Conservation (phyloP, 1,140 invertebrate genomes). For the Drosophila murphyi region DNA sequence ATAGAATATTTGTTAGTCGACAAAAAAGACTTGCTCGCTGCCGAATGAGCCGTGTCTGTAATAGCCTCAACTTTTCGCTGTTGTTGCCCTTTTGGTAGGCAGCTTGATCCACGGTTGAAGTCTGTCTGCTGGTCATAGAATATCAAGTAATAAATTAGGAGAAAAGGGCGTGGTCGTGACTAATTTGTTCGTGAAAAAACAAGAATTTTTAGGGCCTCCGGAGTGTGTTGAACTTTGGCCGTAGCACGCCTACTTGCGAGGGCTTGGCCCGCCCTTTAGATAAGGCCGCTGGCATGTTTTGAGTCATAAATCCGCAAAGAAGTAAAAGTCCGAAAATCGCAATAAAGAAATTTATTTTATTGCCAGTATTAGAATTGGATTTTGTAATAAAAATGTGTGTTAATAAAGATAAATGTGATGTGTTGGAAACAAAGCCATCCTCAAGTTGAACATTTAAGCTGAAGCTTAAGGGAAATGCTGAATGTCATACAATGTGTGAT, state of each 20-base stretch:
- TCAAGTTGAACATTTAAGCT: neutral
- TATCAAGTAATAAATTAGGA: constrained; percentile 72
- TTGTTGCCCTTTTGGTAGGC: neutral
- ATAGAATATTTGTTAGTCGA: neutral
- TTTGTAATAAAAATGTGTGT: neutral
- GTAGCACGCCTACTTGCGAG: constrained; percentile 13
- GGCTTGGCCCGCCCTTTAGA: constrained; percentile 19
- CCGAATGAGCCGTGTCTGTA: neutral
- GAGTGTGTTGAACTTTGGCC: constrained; percentile 61
- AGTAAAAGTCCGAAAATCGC: neutral
- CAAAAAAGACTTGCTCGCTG: no score
- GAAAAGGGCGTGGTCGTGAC: constrained; percentile 60
- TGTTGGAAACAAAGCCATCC: neutral
- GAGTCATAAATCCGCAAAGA: constrained; percentile 17
- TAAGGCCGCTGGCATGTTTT: neutral
- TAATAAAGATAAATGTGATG: neutral
- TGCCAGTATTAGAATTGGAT: no score
- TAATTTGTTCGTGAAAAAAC: constrained; percentile 47
- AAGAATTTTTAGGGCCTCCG: constrained; percentile 15
- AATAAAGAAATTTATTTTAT: constrained; percentile 9
- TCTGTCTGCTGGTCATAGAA: constrained; percentile 50
- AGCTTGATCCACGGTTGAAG: constrained; percentile 26
- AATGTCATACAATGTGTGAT: neutral
- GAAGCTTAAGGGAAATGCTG: neutral
- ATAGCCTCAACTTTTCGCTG: constrained; percentile 10